A percentile compares a stretch with the other conserved stretches of the same genome.
phyloP scores from a whole-genome alignment of 2,113 vertebrate species.

The Corydoras maculifer region DNA sequence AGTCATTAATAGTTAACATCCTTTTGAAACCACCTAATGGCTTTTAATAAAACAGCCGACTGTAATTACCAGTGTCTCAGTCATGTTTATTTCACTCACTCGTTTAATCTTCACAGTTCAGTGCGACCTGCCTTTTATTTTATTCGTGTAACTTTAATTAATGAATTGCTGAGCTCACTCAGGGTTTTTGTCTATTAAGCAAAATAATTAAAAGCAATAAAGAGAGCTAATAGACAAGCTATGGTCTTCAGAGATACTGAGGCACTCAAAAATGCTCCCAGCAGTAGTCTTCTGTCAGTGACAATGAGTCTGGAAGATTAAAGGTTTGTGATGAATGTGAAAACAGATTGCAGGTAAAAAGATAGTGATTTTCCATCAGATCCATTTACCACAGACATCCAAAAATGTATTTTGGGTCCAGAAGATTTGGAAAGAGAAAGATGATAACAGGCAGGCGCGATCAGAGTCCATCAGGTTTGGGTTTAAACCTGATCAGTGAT shows the following conservation, averaged over 20 bases:
- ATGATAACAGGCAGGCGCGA: too few relatives aligned
- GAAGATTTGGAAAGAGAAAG: too few relatives aligned
- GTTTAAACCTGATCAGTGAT: too few relatives aligned
- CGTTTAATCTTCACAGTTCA: not conserved
- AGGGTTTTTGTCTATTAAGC: constrained; percentile 20
- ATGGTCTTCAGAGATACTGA: not conserved
- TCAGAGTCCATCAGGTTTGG: too few relatives aligned
- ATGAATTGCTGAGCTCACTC: not conserved
- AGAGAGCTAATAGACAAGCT: not conserved
- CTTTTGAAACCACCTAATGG: too few relatives aligned
- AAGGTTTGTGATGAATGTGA: constrained; percentile 9
- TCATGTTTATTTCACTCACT: too few relatives aligned
- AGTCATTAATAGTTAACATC: too few relatives aligned
- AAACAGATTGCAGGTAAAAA: not conserved
- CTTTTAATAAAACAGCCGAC: too few relatives aligned
- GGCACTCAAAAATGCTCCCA: constrained; percentile 7
- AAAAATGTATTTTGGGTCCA: too few relatives aligned
- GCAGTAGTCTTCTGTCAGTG: constrained; percentile 17
- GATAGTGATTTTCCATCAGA: not conserved
- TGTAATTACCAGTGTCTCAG: too few relatives aligned
- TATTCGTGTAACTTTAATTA: constrained; percentile 10
- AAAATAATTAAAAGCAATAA: constrained; percentile 22
- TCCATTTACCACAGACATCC: not conserved
- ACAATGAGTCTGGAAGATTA: constrained; percentile 13
- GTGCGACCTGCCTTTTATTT: constrained; percentile 7